Evolutionary conservation across 2,888 invertebrate species (phyloP).

Genomic region (Ectemnius continuus): DNA sequence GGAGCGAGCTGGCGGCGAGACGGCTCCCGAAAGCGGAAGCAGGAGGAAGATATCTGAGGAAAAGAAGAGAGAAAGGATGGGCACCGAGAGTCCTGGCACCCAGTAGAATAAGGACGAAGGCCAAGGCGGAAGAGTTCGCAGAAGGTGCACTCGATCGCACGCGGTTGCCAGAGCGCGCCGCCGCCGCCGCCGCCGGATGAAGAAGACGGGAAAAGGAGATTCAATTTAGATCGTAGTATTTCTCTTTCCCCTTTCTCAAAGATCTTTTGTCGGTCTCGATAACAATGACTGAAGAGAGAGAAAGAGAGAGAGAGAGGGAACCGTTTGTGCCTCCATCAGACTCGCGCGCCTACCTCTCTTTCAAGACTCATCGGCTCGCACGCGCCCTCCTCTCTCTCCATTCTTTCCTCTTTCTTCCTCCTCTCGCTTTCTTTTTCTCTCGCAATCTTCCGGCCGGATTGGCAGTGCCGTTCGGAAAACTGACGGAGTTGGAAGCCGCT

Average conservation of each 20-base stretch:
- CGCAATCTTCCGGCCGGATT: constrained; percentile 36
- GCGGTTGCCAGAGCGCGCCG: too few relatives aligned
- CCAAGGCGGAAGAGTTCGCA: not conserved
- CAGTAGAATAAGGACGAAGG: not conserved
- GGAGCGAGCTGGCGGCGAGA: constrained; percentile 17
- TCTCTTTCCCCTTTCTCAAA: constrained; percentile 43
- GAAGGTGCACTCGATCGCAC: too few relatives aligned
- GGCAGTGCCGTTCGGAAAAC: constrained; percentile 24
- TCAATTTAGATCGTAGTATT: constrained; percentile 54
- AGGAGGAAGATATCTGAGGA: not conserved
- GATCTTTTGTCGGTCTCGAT: constrained; percentile 46
- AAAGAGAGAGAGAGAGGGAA: constrained; percentile 16
- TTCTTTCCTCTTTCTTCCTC: not conserved
- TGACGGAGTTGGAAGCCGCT: constrained; percentile 17
- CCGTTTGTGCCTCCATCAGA: constrained; percentile 43
- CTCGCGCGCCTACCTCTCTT: constrained; percentile 18
- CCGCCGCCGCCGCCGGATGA: not conserved
- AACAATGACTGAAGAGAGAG: constrained; percentile 40
- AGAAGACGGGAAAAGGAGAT: constrained; percentile 34
- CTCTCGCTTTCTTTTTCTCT: constrained; percentile 21
- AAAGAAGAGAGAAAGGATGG: not conserved
- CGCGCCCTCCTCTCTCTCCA: constrained; percentile 13
- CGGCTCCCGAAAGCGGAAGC: too few relatives aligned
- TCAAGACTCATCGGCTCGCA: constrained; percentile 30
- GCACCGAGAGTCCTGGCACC: not conserved